Evolutionary conservation across 2,888 invertebrate genomes (phyloP), one percentile per base, ranked within the genome.

Genomic region (Phlogophora meticulosa): DNA sequence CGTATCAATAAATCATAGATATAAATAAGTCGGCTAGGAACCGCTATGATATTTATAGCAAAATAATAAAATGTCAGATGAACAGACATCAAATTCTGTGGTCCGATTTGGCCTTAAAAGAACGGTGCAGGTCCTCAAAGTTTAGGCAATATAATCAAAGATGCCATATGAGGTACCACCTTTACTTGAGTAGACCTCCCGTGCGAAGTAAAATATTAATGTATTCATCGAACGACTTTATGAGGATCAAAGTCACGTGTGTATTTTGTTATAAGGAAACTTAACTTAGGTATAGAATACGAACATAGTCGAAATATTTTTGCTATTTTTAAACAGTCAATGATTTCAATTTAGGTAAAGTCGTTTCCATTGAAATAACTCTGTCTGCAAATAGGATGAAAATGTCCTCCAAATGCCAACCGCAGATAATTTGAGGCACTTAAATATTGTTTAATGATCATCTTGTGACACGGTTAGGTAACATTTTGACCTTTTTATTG

Each of bases 381-480:
- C n/a, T 17, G 65, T 36, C 22, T 36, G 22, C n/a, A 28, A 52
- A 17, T 36, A 43, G 22, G 2, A 73, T 67, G 22, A 38, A 42
- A 59, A 55, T 51, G 61, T 76, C 76, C 72, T 78, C 52, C 36
- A 70, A 58, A 76, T 49, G 56, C 49, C 43, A 62, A 62, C 68
- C 59, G 51, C 60, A 65, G 48, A 53, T 46, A 40, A 58, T 59
- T 48, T 61, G 59, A 72, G 17, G 52, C 62, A 53, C 45, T 74
- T 68, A 68, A 67, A 62, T 78, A 55, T 61, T 66, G 36, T 76
- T 64, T 58, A 69, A 59, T 61, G 57, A 46, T 70, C 48, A 65
- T 66, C 68, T 63, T 56, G 53, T 77, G 64, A 45, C 59, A 74
- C 48, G 51, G 42, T 63, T 70, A 65, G 60, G 69, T 78, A 72